Base-by-base conservation (phyloP, 2,797 vertebrate genomes). In the Micrastur ruficollis region DNA sequence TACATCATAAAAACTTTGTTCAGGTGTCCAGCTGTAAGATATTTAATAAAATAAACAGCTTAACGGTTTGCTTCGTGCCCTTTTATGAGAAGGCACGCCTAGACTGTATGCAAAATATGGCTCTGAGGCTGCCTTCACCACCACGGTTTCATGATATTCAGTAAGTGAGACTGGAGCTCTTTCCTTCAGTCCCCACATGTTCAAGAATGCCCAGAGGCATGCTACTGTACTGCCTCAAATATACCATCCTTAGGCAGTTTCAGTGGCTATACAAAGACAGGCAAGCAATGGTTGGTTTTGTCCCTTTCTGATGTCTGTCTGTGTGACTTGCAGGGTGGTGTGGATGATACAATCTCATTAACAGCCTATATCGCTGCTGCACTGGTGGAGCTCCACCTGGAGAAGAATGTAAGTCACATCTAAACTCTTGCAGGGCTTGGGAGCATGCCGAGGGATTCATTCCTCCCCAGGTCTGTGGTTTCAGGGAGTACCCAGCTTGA, bases 331-430 rank as follows among this genome's bases (percentile, higher is more conserved):
- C 93, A 98, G 97, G 96, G 97, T 4, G 93, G 95, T 6, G 95
- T 97, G 84, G 71, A 97, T 3, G 85, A 97, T 19, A 94, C 82
- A 3, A 38, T 97, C 68, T 96, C 96, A 2, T 66, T 97, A 58
- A 97, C 97, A 34, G 96, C 96, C 26, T 97, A 96, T n/a, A 36
- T 97, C 27, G 9, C 82, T 42, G 93, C 85, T 71, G 66, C 94
- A 3, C 75, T 97, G 25, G 19, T 89, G 75, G 97, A 98, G 26
- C 79, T 94, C 14, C 49, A 27, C 5, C 20, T 89, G 82, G 63
- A 95, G 40, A 88, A 71, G 27, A 95, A 94, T 14, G 97, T 97
- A 96, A 97, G 94, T 95, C 46, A 52, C 13, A 47, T 29, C 20
- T 8, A 11, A 93, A 47, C 9, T 55, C 55, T 17, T 36, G 21